Evolutionary conservation across 2,888 invertebrate genomes (phyloP).

Genomic region (Schrankia costaestrigalis): DNA sequence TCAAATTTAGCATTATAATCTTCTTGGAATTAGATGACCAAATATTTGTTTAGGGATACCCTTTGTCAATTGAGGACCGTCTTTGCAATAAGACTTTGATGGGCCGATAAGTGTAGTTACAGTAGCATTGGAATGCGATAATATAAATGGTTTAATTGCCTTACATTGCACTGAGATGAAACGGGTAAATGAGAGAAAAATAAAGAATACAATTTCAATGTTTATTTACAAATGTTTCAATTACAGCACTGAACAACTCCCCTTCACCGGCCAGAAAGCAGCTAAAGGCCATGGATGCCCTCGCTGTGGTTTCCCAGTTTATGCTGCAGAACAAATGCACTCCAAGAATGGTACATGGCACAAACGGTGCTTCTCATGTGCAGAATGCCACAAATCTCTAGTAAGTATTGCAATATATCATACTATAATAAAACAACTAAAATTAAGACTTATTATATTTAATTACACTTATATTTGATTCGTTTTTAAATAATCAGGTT

Average conservation of each 20-base stretch:
- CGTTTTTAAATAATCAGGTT: conserved; percentile 80
- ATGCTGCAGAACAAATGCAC: conserved; percentile 97
- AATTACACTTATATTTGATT: conserved; percentile 72
- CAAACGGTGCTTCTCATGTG: conserved; percentile 95
- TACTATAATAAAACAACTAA: conserved; percentile 3
- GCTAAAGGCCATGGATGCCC: conserved; percentile 90
- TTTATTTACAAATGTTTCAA: too few relatives aligned
- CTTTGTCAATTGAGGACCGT: too few relatives aligned
- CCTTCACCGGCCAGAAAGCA: conserved; percentile 87
- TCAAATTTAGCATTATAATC: too few relatives aligned
- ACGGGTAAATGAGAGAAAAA: too few relatives aligned
- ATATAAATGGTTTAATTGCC: too few relatives aligned
- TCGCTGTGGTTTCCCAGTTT: conserved; percentile 94
- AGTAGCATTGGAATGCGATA: too few relatives aligned
- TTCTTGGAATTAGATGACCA: too few relatives aligned
- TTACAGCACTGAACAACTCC: conserved; percentile 85
- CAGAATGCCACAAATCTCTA: conserved; percentile 91
- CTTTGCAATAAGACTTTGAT: too few relatives aligned
- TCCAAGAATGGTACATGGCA: conserved; percentile 96
- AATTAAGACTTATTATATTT: conserved; percentile 9
- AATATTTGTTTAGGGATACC: too few relatives aligned
- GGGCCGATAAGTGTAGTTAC: too few relatives aligned
- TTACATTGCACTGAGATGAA: too few relatives aligned
- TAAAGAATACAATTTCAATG: too few relatives aligned
- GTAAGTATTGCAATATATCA: conserved; percentile 54